Base-by-base conservation (phyloP, 2,797 vertebrate genomes). In the Muscicapa comitata region DNA sequence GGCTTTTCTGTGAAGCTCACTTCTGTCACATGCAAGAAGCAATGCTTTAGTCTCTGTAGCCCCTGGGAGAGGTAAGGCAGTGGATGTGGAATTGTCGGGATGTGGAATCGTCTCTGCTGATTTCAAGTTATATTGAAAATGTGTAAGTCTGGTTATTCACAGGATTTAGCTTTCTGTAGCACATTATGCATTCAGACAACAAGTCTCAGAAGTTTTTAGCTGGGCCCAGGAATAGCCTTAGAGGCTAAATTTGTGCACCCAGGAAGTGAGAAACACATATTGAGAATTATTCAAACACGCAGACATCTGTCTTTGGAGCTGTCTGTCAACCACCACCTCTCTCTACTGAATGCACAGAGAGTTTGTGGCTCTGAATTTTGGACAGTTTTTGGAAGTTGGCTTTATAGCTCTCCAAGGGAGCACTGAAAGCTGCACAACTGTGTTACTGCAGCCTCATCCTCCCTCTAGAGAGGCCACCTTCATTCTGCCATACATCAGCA, bases 181-280 rank as follows among this genome's bases (percentile, higher is more conserved):
- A 91, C 65, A 76, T 90, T 74, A 63, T 50, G 25, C 38, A 88
- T 88, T 88, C 82, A 81, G 51, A 81, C 8, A 91, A 67, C 59
- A 94, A 59, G 23, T 61, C 58, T 75, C 13, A 54, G 62, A 86
- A 86, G 5, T 81, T 91, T 94, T 90, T 29, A 53, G 5, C 8
- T 90, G 67, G 17, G 80, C 13, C 53, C 57, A 88, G 54, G 57
- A 95, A 85, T 87, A 95, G 67, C 38, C 26, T 86, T 53, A 54
- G 77, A 92, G 61, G 55, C 74, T 96, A 94, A 91, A 93, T 90
- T 77, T 95, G 92, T 93, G 35, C 71, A 74, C 48, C n/a, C 77
- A 90, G 83, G 84, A 95, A 95, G 61, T 75, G 63, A 88, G 59
- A 91, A 94, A 54, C 10, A 47, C 58, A 50, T 77, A 54, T 18